phyloP scores from a whole-genome alignment of 1,140 invertebrate genomes.

The Magallana gigas region DNA sequence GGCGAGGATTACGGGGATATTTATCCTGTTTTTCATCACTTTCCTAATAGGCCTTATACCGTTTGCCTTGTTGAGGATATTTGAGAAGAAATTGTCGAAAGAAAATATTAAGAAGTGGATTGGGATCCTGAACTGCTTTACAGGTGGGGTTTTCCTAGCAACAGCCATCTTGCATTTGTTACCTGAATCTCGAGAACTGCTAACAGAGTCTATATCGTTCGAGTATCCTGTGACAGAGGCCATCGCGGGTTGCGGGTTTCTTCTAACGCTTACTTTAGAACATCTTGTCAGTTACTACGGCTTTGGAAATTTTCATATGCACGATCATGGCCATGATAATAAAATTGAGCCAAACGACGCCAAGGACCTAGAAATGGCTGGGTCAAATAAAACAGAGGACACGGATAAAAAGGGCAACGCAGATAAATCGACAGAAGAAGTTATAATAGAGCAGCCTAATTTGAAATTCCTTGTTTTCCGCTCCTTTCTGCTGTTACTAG shows the following conservation, averaged over 20 bases:
- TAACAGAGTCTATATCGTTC: constrained; percentile 57
- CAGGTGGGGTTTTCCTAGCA: constrained; percentile 82
- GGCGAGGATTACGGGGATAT: not conserved
- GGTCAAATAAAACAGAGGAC: not conserved
- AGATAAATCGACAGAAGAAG: not conserved
- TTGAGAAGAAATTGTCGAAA: constrained; percentile 1
- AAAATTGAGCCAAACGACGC: not conserved
- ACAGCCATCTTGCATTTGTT: constrained; percentile 82
- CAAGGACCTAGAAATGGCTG: not conserved
- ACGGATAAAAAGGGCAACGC: not conserved
- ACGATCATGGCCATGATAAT: not conserved
- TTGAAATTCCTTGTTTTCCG: constrained; percentile 59
- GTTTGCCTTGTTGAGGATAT: constrained; percentile 13
- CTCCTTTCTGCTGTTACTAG: constrained; percentile 65
- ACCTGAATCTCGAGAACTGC: constrained; percentile 79
- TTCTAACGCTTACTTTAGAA: constrained; percentile 81
- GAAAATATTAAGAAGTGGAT: not conserved
- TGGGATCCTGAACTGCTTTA: constrained; percentile 77
- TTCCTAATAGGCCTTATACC: constrained; percentile 8
- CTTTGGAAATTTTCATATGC: not conserved
- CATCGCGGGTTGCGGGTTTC: constrained; percentile 81
- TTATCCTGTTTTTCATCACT: constrained; percentile 32
- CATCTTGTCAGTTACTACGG: constrained; percentile 76
- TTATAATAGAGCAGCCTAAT: constrained; percentile 22
- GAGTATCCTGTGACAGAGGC: constrained; percentile 62